These are phyloP conservation scores for Macrosteles quadrilineatus DNA, from an alignment of 1,140 invertebrate genomes.

Conservation along the genomic window DNA sequence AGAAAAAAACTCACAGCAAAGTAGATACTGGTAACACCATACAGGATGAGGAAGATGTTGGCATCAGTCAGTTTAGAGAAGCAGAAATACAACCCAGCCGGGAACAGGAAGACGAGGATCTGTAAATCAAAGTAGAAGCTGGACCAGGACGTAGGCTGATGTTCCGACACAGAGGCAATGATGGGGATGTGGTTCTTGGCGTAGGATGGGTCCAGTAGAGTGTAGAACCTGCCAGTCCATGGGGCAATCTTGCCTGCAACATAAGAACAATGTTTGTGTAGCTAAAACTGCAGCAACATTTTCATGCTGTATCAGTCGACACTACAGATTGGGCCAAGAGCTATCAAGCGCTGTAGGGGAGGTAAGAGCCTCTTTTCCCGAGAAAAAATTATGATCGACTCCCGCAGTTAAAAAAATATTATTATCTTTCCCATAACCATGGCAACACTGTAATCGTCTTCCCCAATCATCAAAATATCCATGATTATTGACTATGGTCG, in stretches of 20 bases:
- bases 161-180: slow-evolving; percentile 97
- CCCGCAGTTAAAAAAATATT: too few relatives aligned
- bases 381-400: too few relatives aligned
- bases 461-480: too few relatives aligned
- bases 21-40: slow-evolving; percentile 96
- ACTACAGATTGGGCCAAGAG: too few relatives aligned
- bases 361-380: too few relatives aligned
- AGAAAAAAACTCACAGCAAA: slow-evolving; percentile 89
- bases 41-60: slow-evolving; percentile 97
- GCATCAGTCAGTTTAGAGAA: slow-evolving; percentile 92
- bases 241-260: slow-evolving; percentile 86
- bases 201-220: slow-evolving; percentile 95
- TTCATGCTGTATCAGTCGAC: too few relatives aligned
- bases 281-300: too few relatives aligned
- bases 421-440: too few relatives aligned
- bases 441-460: too few relatives aligned
- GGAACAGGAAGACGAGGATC: slow-evolving; percentile 93
- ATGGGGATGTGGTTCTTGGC: slow-evolving; percentile 99
- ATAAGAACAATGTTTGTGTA: too few relatives aligned
- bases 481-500: too few relatives aligned
- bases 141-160: slow-evolving; percentile 98
- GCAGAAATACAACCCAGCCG: slow-evolving; percentile 94
- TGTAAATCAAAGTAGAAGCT: slow-evolving; percentile 98
- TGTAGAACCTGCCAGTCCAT: slow-evolving; percentile 99
- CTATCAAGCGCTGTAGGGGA: too few relatives aligned